Evolutionary conservation across 2,113 vertebrate species (phyloP).

Genomic region (Lamprologus tigripictilis): DNA sequence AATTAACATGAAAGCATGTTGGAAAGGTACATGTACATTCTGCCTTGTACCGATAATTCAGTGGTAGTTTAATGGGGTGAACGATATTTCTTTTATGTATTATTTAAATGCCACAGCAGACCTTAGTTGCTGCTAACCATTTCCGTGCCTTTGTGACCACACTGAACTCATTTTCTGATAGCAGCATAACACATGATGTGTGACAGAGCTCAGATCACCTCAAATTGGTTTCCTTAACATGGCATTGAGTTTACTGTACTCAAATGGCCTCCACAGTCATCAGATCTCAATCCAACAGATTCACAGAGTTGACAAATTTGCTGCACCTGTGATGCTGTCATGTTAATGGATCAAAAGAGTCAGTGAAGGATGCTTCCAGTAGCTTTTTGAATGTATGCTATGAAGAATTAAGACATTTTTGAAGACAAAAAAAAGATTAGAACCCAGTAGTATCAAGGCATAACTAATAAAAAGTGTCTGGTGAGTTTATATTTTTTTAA

Average conservation of each 20-base stretch:
- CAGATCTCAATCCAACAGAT: neutral
- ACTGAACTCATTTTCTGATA: neutral
- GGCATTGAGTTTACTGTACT: fast-evolving
- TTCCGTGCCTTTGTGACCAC: neutral
- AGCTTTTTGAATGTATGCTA: neutral
- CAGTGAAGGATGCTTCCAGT: neutral
- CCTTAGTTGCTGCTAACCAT: neutral
- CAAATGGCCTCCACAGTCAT: neutral
- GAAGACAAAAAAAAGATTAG: neutral
- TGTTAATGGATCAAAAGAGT: neutral
- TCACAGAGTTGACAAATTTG: neutral
- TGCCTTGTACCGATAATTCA: neutral
- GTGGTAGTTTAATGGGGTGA: neutral
- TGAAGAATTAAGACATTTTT: neutral
- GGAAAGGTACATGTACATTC: neutral
- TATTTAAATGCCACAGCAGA: neutral
- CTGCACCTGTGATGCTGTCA: neutral
- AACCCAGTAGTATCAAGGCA: neutral
- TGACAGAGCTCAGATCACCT: neutral
- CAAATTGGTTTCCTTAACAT: neutral
- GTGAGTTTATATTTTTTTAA: neutral
- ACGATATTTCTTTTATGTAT: fast-evolving
- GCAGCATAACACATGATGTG: neutral
- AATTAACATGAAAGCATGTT: neutral
- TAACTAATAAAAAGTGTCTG: neutral